Conservation (phyloP, 1,140 invertebrate genomes). For the Notospermus geniculatus region DNA sequence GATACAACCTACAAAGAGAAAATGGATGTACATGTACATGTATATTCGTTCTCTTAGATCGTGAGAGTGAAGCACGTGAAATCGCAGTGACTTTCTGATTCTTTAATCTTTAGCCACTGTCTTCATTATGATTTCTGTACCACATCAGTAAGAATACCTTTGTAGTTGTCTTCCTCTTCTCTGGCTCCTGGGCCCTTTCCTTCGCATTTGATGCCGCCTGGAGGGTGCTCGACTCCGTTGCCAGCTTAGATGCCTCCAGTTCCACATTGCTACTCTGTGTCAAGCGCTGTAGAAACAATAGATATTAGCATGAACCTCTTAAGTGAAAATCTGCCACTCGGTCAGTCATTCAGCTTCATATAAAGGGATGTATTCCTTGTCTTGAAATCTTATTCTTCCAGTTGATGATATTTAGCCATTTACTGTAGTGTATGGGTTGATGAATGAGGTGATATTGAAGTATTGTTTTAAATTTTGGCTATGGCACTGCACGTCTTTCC, state of each 20-base stretch:
- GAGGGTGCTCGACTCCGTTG: constrained; percentile 30
- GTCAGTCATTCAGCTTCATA: no score
- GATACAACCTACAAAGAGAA: constrained; percentile 37
- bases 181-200: constrained; percentile 24
- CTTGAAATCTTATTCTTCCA: no score
- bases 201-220: constrained; percentile 26
- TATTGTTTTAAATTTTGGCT: no score
- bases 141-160: constrained; percentile 30
- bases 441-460: no score
- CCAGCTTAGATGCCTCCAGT: constrained; percentile 28
- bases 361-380: no score
- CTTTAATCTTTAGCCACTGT: not conserved
- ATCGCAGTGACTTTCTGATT: not conserved
- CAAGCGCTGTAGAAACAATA: constrained; percentile 33
- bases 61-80: not conserved
- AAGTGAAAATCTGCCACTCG: not conserved
- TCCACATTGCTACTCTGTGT: constrained; percentile 40
- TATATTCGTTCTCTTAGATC: no score
- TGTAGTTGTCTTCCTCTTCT: constrained; percentile 39
- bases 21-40: no score
- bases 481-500: no score
- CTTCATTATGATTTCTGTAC: not conserved
- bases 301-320: not conserved
- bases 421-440: no score
- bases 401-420: no score